Conservation (phyloP, 2,888 invertebrate genomes). For the Metallyticus violacea region DNA sequence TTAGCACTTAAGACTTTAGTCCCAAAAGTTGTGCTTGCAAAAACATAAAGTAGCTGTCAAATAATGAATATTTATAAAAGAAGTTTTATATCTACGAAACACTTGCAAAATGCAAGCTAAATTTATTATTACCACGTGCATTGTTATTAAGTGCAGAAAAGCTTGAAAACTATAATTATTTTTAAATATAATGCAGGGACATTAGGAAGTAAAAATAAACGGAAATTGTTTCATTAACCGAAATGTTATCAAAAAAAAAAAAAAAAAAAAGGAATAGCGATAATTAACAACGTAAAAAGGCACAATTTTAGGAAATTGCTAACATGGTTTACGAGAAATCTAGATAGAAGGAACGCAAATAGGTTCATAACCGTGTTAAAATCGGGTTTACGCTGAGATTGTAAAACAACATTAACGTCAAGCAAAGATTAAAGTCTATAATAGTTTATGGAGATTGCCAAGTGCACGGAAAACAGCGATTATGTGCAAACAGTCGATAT, state of each 20-base stretch:
- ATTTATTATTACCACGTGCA: no score
- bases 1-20: no score
- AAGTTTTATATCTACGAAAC: no score
- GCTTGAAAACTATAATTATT: background rate
- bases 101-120: no score
- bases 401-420: no score
- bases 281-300: background rate
- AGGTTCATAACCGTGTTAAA: background rate
- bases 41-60: no score
- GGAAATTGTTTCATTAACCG: background rate
- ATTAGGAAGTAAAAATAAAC: background rate
- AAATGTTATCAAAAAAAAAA: background rate
- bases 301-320: background rate
- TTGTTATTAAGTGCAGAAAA: background rate
- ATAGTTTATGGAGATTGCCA: background rate
- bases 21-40: no score
- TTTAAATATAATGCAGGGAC: background rate
- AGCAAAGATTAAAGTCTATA: background rate
- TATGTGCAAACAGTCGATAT: background rate
- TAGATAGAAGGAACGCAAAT: background rate
- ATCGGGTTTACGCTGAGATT: background rate
- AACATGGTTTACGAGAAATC: background rate
- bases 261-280: no score
- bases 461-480: background rate
- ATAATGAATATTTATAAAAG: no score